phyloP scores from a whole-genome alignment of 2,888 invertebrate genomes.

The Himalopsyche tibetana region DNA sequence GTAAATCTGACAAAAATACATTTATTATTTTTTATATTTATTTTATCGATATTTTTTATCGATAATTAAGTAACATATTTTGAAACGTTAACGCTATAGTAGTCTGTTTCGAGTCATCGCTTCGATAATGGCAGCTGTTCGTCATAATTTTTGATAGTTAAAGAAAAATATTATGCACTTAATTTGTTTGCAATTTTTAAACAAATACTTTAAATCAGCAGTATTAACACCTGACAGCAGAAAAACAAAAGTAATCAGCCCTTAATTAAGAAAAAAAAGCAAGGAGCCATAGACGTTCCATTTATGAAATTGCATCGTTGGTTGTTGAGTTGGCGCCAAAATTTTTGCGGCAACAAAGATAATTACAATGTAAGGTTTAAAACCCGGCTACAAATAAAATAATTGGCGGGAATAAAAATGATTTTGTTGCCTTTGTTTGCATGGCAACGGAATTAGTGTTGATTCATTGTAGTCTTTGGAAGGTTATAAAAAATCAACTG shows the following conservation, averaged over 20 bases:
- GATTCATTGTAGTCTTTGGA: not conserved
- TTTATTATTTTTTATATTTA: no score
- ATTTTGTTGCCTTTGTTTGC: slow-evolving; percentile 35
- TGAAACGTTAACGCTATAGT: no score
- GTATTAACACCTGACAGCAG: not conserved
- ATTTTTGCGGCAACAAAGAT: slow-evolving; percentile 44
- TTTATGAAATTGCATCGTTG: slow-evolving; percentile 51
- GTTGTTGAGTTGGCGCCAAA: slow-evolving; percentile 49
- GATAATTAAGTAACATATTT: no score
- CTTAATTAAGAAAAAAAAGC: not conserved
- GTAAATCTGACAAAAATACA: no score
- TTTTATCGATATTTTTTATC: no score
- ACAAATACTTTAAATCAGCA: not conserved
- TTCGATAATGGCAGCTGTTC: no score
- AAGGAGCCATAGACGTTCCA: not conserved
- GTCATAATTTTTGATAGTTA: no score
- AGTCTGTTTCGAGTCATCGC: no score
- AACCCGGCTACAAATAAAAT: slow-evolving; percentile 45
- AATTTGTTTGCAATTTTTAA: no score
- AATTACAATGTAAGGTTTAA: slow-evolving; percentile 47
- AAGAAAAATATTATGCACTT: no score
- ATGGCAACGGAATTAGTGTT: slow-evolving; percentile 5
- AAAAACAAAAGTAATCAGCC: slow-evolving; percentile 10
- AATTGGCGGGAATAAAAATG: slow-evolving; percentile 34
- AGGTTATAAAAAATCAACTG: not conserved